Evolutionary conservation across 2,888 invertebrate species (phyloP).

Genomic region (Pedicia rivosa): DNA sequence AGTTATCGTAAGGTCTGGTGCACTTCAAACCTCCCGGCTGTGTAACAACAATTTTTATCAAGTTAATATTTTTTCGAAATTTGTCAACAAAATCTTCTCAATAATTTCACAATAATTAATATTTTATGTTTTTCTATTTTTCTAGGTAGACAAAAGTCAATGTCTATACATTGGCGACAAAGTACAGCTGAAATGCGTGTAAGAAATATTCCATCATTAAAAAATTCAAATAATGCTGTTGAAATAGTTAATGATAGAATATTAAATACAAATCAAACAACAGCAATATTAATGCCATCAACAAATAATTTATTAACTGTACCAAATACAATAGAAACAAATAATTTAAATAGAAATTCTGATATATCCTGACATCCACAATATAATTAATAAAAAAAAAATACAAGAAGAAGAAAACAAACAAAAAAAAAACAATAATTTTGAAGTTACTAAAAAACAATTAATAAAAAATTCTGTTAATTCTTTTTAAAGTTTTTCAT

Average conservation of each 20-base stretch:
- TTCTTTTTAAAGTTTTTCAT: no score
- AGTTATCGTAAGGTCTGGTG: no score
- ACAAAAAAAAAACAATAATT: no score
- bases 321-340: constrained; percentile 2
- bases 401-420: no score
- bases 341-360: neutral
- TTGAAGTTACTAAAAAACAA: no score
- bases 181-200: constrained; percentile 18
- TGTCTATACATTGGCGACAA: constrained; percentile 20
- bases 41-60: no score
- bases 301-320: constrained; percentile 2
- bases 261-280: neutral
- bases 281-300: neutral
- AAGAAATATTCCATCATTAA: constrained; percentile 9
- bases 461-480: no score
- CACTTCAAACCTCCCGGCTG: no score
- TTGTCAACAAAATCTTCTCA: no score
- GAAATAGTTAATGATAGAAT: neutral
- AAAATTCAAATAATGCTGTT: neutral
- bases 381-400: constrained; percentile 1
- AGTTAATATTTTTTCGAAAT: no score
- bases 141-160: constrained; percentile 16
- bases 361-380: constrained; percentile 3
- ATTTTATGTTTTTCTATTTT: constrained; percentile 8
- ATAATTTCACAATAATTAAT: neutral